Conservation (phyloP, 2,888 invertebrate genomes). For the Cosmia trapezina region DNA sequence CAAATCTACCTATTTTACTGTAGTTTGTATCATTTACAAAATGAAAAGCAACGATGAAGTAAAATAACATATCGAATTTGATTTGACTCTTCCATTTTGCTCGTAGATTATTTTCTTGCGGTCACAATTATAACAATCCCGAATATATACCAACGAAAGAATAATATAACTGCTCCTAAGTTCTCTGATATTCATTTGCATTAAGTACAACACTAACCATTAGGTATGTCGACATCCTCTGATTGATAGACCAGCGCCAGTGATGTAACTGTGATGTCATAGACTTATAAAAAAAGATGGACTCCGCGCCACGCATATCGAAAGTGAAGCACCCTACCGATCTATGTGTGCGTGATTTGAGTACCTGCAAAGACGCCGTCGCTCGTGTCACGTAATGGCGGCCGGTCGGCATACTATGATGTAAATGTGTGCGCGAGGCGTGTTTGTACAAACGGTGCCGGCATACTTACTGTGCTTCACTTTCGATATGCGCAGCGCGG, state of each 20-base stretch:
- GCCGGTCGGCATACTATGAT: no score
- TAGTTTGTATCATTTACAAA: neutral
- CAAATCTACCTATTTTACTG: neutral
- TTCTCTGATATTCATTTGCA: constrained; percentile 10
- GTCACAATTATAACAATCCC: constrained; percentile 7
- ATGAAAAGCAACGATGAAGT: neutral
- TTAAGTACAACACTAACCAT: constrained; percentile 9
- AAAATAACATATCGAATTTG: neutral
- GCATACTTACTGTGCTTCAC: no score
- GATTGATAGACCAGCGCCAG: constrained; percentile 29
- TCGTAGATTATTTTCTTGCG: neutral
- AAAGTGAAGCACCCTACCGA: no score
- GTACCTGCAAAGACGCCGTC: no score
- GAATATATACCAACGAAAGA: constrained; percentile 15
- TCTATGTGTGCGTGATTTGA: no score
- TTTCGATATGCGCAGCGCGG: no score
- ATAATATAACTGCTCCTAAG: neutral
- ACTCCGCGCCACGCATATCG: no score
- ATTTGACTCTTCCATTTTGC: neutral
- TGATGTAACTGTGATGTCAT: constrained; percentile 35
- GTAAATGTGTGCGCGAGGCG: no score
- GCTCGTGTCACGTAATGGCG: no score
- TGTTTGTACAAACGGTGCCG: no score
- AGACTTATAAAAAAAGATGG: no score
- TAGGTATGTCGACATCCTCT: constrained; percentile 10